Evolutionary conservation across 2,888 invertebrate species (phyloP).

Genomic region (Caenorhabditis sp.): DNA sequence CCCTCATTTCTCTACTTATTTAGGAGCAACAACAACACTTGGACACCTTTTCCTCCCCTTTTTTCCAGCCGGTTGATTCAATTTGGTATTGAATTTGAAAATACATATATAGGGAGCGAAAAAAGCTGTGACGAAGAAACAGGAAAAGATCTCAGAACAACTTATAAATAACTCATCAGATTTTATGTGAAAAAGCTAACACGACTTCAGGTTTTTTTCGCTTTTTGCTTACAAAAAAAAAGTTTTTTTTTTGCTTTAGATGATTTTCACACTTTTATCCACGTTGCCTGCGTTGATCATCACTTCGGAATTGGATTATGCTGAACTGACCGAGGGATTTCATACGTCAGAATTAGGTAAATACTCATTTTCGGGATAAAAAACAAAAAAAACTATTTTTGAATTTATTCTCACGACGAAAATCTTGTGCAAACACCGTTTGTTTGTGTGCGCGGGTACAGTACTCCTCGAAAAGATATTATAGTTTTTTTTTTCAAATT

Average conservation of each 20-base stretch:
- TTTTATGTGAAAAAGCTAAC: not conserved
- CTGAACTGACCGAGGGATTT: conserved; percentile 11
- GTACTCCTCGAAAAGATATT: no score
- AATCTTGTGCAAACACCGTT: no score
- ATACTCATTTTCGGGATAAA: no score
- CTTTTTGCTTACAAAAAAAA: no score
- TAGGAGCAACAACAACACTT: no score
- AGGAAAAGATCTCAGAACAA: not conserved
- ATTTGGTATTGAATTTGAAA: not conserved
- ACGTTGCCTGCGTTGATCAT: conserved; percentile 37
- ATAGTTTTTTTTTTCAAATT: no score
- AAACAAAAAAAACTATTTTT: not conserved
- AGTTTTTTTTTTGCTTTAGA: conserved; percentile 6
- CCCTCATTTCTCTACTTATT: no score
- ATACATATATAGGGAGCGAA: no score
- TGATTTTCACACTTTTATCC: conserved; percentile 40
- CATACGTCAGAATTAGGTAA: conserved; percentile 21
- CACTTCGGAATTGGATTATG: conserved; percentile 33
- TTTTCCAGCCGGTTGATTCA: not conserved
- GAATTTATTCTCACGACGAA: no score
- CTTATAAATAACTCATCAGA: conserved; percentile 1
- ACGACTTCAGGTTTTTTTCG: not conserved
- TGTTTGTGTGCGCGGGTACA: no score
- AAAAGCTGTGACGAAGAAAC: not conserved
- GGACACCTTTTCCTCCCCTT: not conserved